Conservation (phyloP, 2,797 vertebrate species). For the Loriculus beryllinus region DNA sequence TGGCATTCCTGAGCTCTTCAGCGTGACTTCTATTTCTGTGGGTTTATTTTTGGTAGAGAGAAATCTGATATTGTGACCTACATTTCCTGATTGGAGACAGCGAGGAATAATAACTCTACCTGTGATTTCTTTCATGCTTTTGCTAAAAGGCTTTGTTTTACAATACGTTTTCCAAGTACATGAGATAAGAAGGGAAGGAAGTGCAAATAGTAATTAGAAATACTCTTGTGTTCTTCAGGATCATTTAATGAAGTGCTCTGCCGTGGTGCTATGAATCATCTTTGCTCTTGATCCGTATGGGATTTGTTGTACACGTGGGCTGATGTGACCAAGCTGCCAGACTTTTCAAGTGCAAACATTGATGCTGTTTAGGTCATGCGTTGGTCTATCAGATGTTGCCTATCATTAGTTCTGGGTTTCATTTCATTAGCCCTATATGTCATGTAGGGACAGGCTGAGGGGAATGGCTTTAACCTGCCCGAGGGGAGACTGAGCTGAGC, state of each 20-base stretch:
- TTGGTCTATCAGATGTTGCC: fast-evolving
- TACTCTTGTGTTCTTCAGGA: background rate
- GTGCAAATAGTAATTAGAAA: background rate
- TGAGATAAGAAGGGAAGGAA: background rate
- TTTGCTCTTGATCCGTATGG: background rate
- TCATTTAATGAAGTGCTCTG: background rate
- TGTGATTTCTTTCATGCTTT: background rate
- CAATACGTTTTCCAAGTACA: fast-evolving
- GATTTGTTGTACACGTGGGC: background rate
- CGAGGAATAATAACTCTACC: background rate
- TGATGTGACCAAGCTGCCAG: background rate
- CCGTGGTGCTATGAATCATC: background rate
- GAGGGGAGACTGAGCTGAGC: background rate
- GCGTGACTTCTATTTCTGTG: background rate
- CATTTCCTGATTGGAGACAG: background rate
- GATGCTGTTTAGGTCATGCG: background rate
- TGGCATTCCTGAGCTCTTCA: background rate
- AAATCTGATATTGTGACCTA: background rate
- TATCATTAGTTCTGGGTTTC: background rate
- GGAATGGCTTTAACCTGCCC: background rate
- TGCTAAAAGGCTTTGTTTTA: background rate
- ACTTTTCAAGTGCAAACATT: fast-evolving
- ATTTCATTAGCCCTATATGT: background rate
- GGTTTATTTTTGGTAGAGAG: conserved; percentile 19
- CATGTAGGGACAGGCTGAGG: background rate